These are phyloP conservation scores for Wasmannia auropunctata DNA, from an alignment of 1,140 invertebrate species.

Conservation along the genomic window DNA sequence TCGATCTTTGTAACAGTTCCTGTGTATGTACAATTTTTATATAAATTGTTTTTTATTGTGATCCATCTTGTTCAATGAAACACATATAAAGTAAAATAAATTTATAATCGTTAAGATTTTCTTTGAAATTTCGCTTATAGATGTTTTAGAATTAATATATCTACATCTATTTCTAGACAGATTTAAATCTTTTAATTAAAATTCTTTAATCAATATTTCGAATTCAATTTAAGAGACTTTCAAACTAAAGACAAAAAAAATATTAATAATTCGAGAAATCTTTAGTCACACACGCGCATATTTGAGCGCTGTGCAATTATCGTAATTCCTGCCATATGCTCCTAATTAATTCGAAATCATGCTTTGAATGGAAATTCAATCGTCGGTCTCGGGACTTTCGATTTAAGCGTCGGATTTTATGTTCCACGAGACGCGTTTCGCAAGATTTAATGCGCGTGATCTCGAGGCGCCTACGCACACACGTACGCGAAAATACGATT, in stretches of 20 bases:
- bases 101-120: neutral
- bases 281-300: neutral
- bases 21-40: neutral
- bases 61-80: neutral
- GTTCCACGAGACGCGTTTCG: neutral
- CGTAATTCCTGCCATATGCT: neutral
- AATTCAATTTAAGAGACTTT: neutral
- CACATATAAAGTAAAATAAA: neutral
- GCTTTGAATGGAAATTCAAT: constrained; percentile 2
- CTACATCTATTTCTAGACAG: too few relatives aligned
- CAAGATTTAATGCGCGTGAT: constrained; percentile 13
- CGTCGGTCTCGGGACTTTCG: neutral
- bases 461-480: constrained; percentile 15
- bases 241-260: neutral
- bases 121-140: neutral
- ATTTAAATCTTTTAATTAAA: neutral
- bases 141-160: too few relatives aligned
- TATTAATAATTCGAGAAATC: neutral
- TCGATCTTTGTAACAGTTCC: neutral
- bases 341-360: constrained; percentile 19
- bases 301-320: neutral
- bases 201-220: neutral
- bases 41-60: neutral
- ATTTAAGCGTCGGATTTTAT: constrained; percentile 13
- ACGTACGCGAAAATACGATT: constrained; percentile 29